phyloP scores from a whole-genome alignment of 2,888 invertebrate species.

The Dolichomitus sp. region DNA sequence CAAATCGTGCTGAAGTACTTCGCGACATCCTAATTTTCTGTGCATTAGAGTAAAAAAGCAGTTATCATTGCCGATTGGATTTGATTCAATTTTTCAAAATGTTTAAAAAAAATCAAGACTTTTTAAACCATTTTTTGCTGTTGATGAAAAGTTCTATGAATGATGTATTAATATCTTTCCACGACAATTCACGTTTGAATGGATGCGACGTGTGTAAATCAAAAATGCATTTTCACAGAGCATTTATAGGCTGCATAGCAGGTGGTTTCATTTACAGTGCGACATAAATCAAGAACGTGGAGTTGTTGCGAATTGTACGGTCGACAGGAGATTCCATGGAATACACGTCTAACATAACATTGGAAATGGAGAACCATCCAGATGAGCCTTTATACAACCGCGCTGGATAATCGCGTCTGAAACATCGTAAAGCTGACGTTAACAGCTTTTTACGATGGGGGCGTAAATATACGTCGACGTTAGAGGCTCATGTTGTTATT shows the following conservation, averaged over 20 bases:
- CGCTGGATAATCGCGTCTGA: constrained; percentile 7
- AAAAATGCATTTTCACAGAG: neutral
- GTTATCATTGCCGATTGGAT: too few species aligned
- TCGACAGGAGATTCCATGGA: neutral
- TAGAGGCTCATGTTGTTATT: neutral
- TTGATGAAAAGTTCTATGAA: too few species aligned
- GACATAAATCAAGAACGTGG: neutral
- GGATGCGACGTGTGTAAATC: neutral
- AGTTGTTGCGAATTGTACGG: neutral
- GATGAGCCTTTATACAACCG: neutral
- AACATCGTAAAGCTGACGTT: constrained; percentile 31
- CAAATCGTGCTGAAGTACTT: too few species aligned
- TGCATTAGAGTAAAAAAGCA: too few species aligned
- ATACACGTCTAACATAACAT: neutral
- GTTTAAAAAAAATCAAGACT: neutral
- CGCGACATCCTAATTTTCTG: too few species aligned
- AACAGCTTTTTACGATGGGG: constrained; percentile 19
- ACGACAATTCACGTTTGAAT: neutral
- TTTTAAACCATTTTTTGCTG: too few species aligned
- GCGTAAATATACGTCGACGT: neutral
- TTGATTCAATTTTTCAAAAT: too few species aligned
- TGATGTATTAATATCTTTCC: neutral
- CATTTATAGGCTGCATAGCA: neutral
- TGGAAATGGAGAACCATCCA: neutral
- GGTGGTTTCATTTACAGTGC: neutral